Base-by-base conservation (phyloP, 1,140 invertebrate species). In the Drosophila funebris region DNA sequence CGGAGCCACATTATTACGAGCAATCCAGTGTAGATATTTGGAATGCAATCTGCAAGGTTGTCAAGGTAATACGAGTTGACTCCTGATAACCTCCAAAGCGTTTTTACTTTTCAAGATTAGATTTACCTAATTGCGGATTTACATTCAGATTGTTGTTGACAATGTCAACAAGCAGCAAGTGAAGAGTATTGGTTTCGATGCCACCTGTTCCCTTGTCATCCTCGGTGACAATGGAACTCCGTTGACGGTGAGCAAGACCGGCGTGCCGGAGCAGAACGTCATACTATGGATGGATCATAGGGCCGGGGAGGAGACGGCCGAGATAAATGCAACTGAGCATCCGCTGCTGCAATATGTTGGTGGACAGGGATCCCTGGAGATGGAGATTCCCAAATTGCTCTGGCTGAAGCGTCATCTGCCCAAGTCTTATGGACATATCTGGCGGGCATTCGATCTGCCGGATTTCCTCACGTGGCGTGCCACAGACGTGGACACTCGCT, bases 231-330 rank as follows among this genome's bases (percentile, higher is more conserved):
- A 95, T 73, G 94, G 94, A 16, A 92, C 94, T 44, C 96, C 97
- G 3, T 80, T 98, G 5, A 94, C 96, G 14, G 94, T 98, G 0
- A 97, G 95, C 92, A 94, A 94, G 43, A 94, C 94, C 80, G 95
- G 96, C 93, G 93, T 92, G 36, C 88, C 94, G 84, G 93, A 89
- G 8, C 95, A 96, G 91, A 98, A 99, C 92, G 93, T 99, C 20
- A 97, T 99, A 29, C 94, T 99, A 92, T 99, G 98, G 98, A 96
- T 99, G 97, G 98, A 99, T 91, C 98, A 99, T 90, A 93, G 98
- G 78, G 98, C 98, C 2, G 92, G 94, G 14, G 90, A 94, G 43
- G 96, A 99, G 93, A 96, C 97, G 0, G 93, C 95, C 13, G 92
- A 94, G 14, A 98, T 99, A 9, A 99, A 98, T 91, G 93, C 92